Evolutionary conservation across 2,888 invertebrate species (phyloP).

Genomic region (Deilephila porcellus): DNA sequence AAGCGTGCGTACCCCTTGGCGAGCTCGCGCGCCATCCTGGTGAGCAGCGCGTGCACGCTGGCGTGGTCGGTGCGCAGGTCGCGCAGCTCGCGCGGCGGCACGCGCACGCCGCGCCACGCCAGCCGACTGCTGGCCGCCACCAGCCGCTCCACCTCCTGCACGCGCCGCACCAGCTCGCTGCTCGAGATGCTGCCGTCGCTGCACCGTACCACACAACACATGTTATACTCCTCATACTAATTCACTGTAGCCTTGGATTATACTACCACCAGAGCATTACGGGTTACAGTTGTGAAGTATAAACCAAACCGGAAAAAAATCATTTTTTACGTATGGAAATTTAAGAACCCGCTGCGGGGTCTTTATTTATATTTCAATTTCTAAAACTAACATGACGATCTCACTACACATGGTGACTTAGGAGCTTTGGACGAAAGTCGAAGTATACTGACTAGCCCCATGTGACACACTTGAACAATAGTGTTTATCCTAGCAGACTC

Average conservation of each 20-base stretch:
- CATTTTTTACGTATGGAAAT: no score
- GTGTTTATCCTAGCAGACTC: no score
- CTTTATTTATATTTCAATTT: no score
- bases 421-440: no score
- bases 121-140: constrained; percentile 79
- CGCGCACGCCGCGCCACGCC: constrained; percentile 75
- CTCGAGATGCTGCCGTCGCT: constrained; percentile 71
- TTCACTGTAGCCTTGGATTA: no score
- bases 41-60: constrained; percentile 65
- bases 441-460: no score
- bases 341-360: no score
- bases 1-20: constrained; percentile 41
- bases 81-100: constrained; percentile 68
- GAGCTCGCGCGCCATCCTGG: constrained; percentile 60
- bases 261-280: no score
- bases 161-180: constrained; percentile 74
- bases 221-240: no score
- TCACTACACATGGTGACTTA: no score
- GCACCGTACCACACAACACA: not conserved
- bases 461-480: no score
- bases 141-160: constrained; percentile 77
- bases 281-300: not conserved
- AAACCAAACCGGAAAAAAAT: not conserved
- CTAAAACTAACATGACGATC: no score
- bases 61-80: constrained; percentile 47